Conservation (phyloP, 2,797 vertebrate genomes). For the Danio kyathit region DNA sequence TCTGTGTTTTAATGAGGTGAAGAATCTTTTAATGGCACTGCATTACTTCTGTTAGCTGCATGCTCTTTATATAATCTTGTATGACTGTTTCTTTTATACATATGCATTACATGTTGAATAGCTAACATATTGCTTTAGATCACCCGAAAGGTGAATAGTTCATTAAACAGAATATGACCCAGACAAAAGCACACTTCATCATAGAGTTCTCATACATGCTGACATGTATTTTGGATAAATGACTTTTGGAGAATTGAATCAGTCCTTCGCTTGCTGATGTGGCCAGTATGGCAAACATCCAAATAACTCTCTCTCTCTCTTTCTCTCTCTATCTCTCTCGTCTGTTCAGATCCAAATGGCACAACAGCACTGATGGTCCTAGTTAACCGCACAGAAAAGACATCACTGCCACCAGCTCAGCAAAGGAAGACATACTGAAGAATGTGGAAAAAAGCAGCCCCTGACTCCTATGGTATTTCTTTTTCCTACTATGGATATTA, state of each 20-base stretch:
- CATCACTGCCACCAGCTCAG: not conserved
- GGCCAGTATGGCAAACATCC: conserved; percentile 38
- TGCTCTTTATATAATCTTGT: conserved; percentile 24
- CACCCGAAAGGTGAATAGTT: conserved; percentile 36
- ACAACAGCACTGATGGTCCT: not conserved
- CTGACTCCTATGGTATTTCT: too few species aligned
- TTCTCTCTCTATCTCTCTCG: not conserved
- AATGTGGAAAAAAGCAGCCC: too few species aligned
- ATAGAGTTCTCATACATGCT: not conserved
- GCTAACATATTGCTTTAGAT: conserved; percentile 24
- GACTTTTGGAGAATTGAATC: conserved; percentile 45
- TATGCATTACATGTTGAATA: conserved; percentile 16
- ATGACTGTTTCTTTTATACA: conserved; percentile 6
- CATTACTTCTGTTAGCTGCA: conserved; percentile 12
- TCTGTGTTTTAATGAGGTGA: conserved; percentile 5
- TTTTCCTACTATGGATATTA: too few species aligned
- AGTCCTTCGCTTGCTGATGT: conserved; percentile 54
- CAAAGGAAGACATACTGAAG: not conserved
- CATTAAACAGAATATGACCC: conserved; percentile 50
- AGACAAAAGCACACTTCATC: conserved; percentile 43
- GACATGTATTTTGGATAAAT: conserved; percentile 43
- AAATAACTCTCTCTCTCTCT: conserved; percentile 17
- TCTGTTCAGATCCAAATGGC: not conserved
- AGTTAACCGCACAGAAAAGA: conserved; percentile 1
- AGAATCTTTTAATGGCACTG: conserved; percentile 11